Percentiles rank a stretch among this genome's conserved stretches.
Evolutionary conservation across 2,113 vertebrate species (phyloP).

Genomic region (Rhinogobius similis): DNA sequence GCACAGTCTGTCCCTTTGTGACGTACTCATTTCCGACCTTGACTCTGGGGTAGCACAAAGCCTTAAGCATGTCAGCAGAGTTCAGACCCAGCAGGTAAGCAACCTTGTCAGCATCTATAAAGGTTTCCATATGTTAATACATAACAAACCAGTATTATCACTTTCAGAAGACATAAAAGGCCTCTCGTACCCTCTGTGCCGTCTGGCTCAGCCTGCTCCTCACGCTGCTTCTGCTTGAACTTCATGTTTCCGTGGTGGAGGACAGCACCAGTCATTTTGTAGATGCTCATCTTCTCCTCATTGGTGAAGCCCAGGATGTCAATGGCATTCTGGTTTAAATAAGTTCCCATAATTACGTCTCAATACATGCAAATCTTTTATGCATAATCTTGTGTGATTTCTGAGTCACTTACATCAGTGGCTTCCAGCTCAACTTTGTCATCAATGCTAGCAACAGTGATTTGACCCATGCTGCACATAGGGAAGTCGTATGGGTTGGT

Average conservation of each 20-base stretch:
- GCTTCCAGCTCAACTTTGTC: constrained; percentile 68
- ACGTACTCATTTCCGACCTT: constrained; percentile 59
- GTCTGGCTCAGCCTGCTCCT: constrained; percentile 72
- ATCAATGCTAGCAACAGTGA: constrained; percentile 67
- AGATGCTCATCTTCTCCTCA: constrained; percentile 73
- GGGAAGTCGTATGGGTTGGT: constrained; percentile 69
- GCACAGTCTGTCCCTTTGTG: constrained; percentile 67
- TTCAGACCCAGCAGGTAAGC: constrained; percentile 69
- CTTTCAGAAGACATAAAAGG: neutral
- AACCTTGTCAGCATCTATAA: constrained; percentile 65
- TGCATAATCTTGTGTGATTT: too few species aligned
- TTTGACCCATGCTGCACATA: constrained; percentile 62
- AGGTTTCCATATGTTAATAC: neutral
- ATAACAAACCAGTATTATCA: neutral
- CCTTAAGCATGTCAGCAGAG: constrained; percentile 71
- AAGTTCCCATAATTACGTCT: neutral
- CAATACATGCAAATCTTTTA: too few species aligned
- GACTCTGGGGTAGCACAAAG: constrained; percentile 51
- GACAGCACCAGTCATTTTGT: constrained; percentile 72
- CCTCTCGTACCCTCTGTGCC: constrained; percentile 72
- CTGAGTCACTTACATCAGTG: constrained; percentile 54
- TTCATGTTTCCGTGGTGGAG: constrained; percentile 62
- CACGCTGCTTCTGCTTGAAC: constrained; percentile 75
- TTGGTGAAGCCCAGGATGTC: constrained; percentile 68
- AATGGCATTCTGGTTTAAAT: constrained; percentile 65